Percentiles rank a stretch among this genome's conserved stretches.
These are phyloP conservation scores for Stylophora pistillata DNA, from an alignment of 64 coral and sea anemone genomes.

Conservation along the genomic window DNA sequence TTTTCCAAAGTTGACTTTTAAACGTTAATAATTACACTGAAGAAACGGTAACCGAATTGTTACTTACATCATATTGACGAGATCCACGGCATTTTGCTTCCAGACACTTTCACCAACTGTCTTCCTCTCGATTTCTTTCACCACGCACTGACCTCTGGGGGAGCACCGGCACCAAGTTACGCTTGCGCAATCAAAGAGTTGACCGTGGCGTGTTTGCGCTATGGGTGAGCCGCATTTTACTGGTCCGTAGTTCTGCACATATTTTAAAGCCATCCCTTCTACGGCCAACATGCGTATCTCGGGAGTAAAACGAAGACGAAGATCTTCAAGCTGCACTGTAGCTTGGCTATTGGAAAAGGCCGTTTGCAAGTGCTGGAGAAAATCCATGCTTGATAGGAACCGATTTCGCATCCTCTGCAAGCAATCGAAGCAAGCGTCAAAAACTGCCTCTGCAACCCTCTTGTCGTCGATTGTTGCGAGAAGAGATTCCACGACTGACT, in stretches of 20 bases:
- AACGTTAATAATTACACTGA: too few relatives aligned
- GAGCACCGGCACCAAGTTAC: constrained; percentile 13
- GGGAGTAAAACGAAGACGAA: constrained; percentile 31
- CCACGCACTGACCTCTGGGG: constrained; percentile 17
- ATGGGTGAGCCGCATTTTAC: constrained; percentile 1
- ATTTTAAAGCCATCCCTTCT: constrained; percentile 34
- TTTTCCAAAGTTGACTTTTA: too few relatives aligned
- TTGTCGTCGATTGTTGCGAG: background rate
- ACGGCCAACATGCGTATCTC: constrained; percentile 31
- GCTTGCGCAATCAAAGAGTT: constrained; percentile 30
- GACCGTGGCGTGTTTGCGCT: background rate
- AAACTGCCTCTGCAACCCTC: constrained; percentile 16
- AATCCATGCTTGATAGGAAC: background rate
- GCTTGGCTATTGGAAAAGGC: background rate
- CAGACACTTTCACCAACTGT: constrained; percentile 4
- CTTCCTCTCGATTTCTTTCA: constrained; percentile 23
- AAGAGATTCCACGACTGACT: background rate
- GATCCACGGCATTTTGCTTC: constrained; percentile 61
- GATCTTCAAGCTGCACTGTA: background rate
- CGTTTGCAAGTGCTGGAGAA: background rate
- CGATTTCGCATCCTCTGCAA: background rate
- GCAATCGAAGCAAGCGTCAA: background rate
- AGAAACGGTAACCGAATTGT: background rate
- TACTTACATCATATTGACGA: constrained; percentile 51
- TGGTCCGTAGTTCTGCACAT: constrained; percentile 28